Base-by-base conservation (phyloP, 2,797 vertebrate species). In the Lateolabrax maculatus region DNA sequence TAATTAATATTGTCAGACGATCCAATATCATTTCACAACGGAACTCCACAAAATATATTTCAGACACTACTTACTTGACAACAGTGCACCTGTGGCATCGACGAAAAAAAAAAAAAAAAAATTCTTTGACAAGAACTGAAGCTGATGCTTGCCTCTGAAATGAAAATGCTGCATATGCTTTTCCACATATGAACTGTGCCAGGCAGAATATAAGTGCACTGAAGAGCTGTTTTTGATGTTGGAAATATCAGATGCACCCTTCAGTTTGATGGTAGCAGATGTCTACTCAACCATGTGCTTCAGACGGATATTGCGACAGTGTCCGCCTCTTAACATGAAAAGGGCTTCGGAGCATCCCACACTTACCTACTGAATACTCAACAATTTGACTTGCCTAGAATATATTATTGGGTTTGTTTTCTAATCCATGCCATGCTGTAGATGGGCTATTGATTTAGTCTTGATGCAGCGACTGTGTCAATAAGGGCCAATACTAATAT, bases 181-280 rank as follows among this genome's bases (percentile, higher is more conserved):
- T 69, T 29, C 49, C 21, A 21, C 44, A 72, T 75, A 34, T 73
- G 72, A 86, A 84, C 79, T 15, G 12, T 64, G 67, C 52, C 67
- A 66, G 52, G 53, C 29, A 21, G 71, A 71, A 74, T 64, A 74
- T 64, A 61, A 88, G 82, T 71, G 66, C 63, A 55, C 56, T 67
- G 75, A 79, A 91, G 81, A 84, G 72, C 29, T 65, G 74, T 83
- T 89, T 86, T 87, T 88, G 81, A 92, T 85, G 86, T 81, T 62
- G 81, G 43, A 75, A 84, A 61, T 76, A 80, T 85, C 77, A 84
- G 61, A 81, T 52, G 16, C 66, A 58, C 74, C 73, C 80, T 73
- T 79, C 63, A 80, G 70, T 75, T 77, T 29, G 72, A 88, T 37
- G 77, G 57, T 31, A 71, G 68, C 83, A 84, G 81, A 84, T 84